Evolutionary conservation across 2,888 invertebrate genomes (phyloP), one percentile per base, ranked within the genome.

Genomic region (Altica lythri): DNA sequence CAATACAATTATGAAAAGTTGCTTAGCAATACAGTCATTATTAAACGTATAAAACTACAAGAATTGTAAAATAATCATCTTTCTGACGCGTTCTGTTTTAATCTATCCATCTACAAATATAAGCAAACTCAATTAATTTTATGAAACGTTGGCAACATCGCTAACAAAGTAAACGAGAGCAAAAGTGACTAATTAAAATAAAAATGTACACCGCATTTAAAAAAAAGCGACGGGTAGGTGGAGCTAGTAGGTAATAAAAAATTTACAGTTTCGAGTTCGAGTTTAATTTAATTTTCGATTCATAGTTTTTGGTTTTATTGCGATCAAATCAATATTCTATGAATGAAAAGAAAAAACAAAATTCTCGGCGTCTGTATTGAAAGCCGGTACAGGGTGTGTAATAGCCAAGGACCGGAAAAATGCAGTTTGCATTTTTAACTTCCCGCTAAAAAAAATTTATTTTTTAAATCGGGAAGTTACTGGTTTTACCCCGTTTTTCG

Each of bases 151-250:
- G 22, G 6, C 22, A 19, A 19, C 22, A 19, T 6, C 6, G 22
- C 6, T 5, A 19, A 34, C 34, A 16, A 9, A 66, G 63, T 64
- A 63, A 66, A 64, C 63, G 68, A 70, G 60, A 68, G 68, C 65
- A 68, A 70, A 69, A 70, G 69, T 70, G 38, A 27, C 48, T 53
- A 53, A 48, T 53, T 53, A 42, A 48, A 48, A 48, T 43, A 27
- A 35, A 46, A 49, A 49, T 49, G 16, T 45, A 45, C 12, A 38
- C n/a, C 2, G 37, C 18, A 29, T 29, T 44, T 19, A 22, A 42
- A 32, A 13, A n/a, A 9, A 22, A 22, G 19, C 38, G 19, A 38
- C 38, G 19, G 18, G 40, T 8, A 46, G 16, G 13, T 29, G 44
- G 38, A 12, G 29, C 19, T 12, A 8, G 38, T 37, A 19, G 9